Percentiles rank a stretch among this genome's conserved stretches.
These are phyloP conservation scores for Drosophila sechellia DNA, from an alignment of 1,140 invertebrate genomes.

Conservation along the genomic window DNA sequence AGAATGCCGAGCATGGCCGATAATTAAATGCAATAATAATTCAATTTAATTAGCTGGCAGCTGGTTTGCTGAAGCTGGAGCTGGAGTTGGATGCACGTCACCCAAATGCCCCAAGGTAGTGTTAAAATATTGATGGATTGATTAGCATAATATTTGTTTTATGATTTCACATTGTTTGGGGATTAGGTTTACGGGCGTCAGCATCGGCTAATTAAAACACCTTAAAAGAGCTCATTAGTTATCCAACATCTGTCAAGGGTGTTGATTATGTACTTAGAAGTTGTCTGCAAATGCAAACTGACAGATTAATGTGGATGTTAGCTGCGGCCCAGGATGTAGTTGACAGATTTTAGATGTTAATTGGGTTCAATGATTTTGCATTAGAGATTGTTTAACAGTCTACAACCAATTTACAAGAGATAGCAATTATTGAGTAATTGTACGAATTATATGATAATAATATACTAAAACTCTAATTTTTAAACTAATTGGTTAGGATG, in stretches of 20 bases:
- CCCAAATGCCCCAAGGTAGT: constrained; percentile 29
- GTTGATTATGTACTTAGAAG: constrained; percentile 10
- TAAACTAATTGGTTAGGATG: not conserved
- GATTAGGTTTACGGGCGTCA: constrained; percentile 15
- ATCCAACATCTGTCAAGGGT: constrained; percentile 15
- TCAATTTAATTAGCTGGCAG: constrained; percentile 75
- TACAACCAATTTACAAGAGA: too few species aligned
- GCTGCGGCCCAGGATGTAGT: not conserved
- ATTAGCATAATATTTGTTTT: constrained; percentile 64
- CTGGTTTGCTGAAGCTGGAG: constrained; percentile 20
- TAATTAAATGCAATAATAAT: constrained; percentile 76
- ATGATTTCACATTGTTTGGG: constrained; percentile 48
- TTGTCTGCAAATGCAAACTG: not conserved
- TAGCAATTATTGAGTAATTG: too few species aligned
- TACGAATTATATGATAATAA: too few species aligned
- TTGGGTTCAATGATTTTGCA: not conserved
- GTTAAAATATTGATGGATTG: constrained; percentile 63
- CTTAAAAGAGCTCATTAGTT: constrained; percentile 20
- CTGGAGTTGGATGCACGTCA: constrained; percentile 1
- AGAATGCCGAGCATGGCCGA: constrained; percentile 49
- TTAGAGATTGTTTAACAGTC: too few species aligned
- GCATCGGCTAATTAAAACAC: constrained; percentile 31
- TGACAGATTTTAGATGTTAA: not conserved
- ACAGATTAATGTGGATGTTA: not conserved
- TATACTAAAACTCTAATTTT: not conserved